Conservation (phyloP, 1,140 invertebrate genomes). For the Brachionus sp. region DNA sequence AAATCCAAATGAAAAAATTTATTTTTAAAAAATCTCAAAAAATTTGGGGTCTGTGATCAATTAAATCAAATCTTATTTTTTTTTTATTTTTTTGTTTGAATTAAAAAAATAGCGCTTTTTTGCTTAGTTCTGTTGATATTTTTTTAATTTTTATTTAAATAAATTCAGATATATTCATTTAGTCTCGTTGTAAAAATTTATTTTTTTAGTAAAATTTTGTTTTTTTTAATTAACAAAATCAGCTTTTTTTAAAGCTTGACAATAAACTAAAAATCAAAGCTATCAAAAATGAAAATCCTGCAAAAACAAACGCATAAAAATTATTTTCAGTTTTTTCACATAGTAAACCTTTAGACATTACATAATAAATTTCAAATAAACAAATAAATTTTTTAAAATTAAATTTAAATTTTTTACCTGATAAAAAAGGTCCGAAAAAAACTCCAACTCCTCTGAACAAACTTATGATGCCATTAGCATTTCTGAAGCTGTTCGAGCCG, state of each 20-base stretch:
- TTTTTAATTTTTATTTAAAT: too few relatives aligned
- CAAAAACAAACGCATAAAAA: slow-evolving; percentile 22
- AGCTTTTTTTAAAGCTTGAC: background rate
- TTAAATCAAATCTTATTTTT: too few relatives aligned
- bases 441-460: background rate
- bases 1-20: too few relatives aligned
- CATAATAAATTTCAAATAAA: background rate
- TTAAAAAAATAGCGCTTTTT: too few relatives aligned
- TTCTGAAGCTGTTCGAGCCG: background rate
- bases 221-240: too few relatives aligned
- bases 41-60: too few relatives aligned
- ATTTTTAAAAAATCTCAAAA: too few relatives aligned
- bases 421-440: background rate
- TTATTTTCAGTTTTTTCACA: background rate
- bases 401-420: background rate
- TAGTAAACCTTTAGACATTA: background rate
- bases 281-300: background rate
- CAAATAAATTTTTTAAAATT: background rate
- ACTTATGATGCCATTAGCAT: background rate
- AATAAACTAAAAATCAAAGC: background rate
- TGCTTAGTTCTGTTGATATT: too few relatives aligned
- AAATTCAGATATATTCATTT: too few relatives aligned
- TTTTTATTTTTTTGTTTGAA: too few relatives aligned
- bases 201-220: too few relatives aligned
- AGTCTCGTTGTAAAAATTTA: too few relatives aligned